A percentile compares a stretch with the other conserved stretches of the same genome.
These are phyloP conservation scores for Homarus gammarus DNA, from an alignment of 2,888 invertebrate species.

Conservation along the genomic window DNA sequence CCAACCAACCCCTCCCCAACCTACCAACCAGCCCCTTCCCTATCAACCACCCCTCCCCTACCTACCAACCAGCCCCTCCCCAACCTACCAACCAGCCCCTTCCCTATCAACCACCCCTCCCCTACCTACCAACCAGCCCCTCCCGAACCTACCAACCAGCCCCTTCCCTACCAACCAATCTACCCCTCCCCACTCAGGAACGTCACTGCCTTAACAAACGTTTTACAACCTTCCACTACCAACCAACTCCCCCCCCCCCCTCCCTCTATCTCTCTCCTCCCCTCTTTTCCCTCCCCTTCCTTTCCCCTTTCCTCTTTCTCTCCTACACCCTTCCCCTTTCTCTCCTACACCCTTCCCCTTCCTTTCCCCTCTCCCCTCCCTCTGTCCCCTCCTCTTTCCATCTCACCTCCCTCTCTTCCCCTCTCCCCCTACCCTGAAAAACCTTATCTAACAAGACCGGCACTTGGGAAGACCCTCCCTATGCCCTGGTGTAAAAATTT, in stretches of 20 bases:
- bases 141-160: not conserved
- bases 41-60: no score
- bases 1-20: no score
- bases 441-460: constrained; percentile 21
- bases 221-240: no score
- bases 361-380: not conserved
- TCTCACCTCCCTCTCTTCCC: not conserved
- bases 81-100: not conserved
- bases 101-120: no score
- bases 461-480: constrained; percentile 39
- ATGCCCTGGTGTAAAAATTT: constrained; percentile 49
- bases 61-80: no score
- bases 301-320: not conserved
- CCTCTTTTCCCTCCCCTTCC: not conserved
- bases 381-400: not conserved
- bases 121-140: no score
- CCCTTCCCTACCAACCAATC: not conserved
- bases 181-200: no score
- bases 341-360: not conserved
- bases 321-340: not conserved
- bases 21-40: no score
- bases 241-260: not conserved
- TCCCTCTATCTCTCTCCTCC: not conserved
- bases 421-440: not conserved
- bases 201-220: no score